Evolutionary conservation across 2,888 invertebrate genomes (phyloP), one percentile per base, ranked within the genome.

Genomic region (Rotaria macrura): DNA sequence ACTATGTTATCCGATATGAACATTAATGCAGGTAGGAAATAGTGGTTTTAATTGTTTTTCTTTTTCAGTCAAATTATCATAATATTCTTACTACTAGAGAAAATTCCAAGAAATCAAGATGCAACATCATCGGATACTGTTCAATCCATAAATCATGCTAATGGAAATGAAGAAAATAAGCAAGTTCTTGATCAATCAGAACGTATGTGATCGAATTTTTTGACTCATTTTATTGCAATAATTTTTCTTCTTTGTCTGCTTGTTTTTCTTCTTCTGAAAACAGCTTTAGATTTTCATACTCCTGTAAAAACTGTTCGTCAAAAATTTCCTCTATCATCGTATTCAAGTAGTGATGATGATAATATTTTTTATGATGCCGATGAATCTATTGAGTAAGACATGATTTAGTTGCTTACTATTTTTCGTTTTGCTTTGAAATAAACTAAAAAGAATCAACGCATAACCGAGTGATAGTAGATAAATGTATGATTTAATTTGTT

Each of bases 311-410:
- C 7, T 43, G 10, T 6, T 43, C 25, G n/a, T 23, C 17, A 43
- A 79, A 43, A 43, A 25, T n/a, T 79, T n/a, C 79, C 40, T 20
- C 29, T 84, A 14, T 57, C 79, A n/a, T 79, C 84, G 20, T 79
- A 84, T 49, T 74, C 72, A 38, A 84, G 74, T 55, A 86, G 84
- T 83, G 86, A 79, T 43, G 79, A 79, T 43, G 79, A 79, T 17
- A 34, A 29, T 2, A 43, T 43, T 43, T 79, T 79, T 43, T 25
- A 43, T 12, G 79, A 79, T 79, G 43, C 74, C 5, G 43, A 86
- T 83, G 84, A 74, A 47, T 7, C 43, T n/a, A 52, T 49, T 2
- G 43, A 79, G 79, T 79, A n/a, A 25, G 79, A 29, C 29, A 57
- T 74, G 1, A 5, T 5, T 79, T 25, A 6, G 5, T 43, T 65